Base-by-base conservation (phyloP, 92 coral and sea anemone genomes). In the Umimayanthus kanabou region DNA sequence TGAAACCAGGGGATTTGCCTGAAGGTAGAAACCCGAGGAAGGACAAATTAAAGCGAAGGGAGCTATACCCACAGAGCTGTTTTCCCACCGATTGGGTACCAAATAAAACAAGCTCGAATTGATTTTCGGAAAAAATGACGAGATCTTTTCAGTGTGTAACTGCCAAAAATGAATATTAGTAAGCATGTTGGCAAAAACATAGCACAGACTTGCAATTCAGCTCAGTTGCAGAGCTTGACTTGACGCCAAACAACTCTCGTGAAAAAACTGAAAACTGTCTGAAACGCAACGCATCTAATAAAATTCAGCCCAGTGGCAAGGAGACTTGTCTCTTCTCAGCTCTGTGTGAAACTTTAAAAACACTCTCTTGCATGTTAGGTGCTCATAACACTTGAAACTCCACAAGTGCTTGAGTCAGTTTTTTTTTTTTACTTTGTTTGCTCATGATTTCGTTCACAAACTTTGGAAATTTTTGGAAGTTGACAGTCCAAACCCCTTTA, bases 271-370 rank as follows among this genome's bases (percentile, higher is more conserved):
- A 39, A 65, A 50, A 42, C 16, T 57, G 43, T 50, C 9, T 29
- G 1, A 73, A 30, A 33, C 15, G 47, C 4, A 23, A 13, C 16
- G 13, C 3, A 6, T 9, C 22, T 13, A 58, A 61, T 65, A 29
- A 37, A 61, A 39, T 18, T 73, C 73, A 33, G 28, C 69, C n/a
- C 13, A 22, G 53, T 49, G 73, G 4, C 73, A 47, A 57, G 73
- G 18, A 3, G 73, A 20, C 25, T 76, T 76, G 28, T 43, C 55
- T 25, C 47, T 25, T 22, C 43, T 20, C 16, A 80, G 26, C 85
- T 20, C 73, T 61, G 85, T 28, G 85, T 80, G 85, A 80, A 39
- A 30, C 71, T 39, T 23, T 14, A 22, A 37, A n/a, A 37, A 23
- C 9, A 23, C 43, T 65, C 61, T 58, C 43, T 80, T 30, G 5